Evolutionary conservation across 2,113 vertebrate species (phyloP), one percentile per base, ranked within the genome.

Genomic region (Leucopternis melanops): DNA sequence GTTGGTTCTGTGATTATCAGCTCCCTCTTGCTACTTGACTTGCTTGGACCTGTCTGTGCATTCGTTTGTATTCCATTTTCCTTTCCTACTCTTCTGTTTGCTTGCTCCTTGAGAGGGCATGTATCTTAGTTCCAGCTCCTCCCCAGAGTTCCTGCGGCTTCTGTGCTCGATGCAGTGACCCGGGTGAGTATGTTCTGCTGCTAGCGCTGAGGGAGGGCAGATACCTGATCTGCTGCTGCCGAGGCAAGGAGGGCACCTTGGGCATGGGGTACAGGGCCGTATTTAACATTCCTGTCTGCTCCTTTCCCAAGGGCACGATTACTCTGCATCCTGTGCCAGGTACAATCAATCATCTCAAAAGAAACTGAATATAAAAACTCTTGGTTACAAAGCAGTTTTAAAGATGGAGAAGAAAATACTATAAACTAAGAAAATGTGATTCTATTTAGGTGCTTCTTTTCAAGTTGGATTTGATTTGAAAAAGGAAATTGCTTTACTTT

Each of bases 151-250:
- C 72, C 47, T 5, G 36, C 4, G 54, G 69, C 44, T 17, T 6
- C 58, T 32, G 62, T 20, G 88, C 86, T 42, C 6, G 20, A 29
- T 2, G 2, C 88, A 22, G 49, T 1, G 16, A 94, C 19, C 12
- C 2, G 65, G 86, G 87, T 87, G 94, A 94, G 92, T 45, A n/a
- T 10, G 5, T 47, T 11, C 13, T 15, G 36, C 67, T 25, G 61
- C 45, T 5, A 16, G 66, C 11, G 54, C 1, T 2, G 31, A 3
- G 58, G 38, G 18, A 42, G 66, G 44, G 57, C 86, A 38, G 73
- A 11, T 45, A 9, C 29, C 40, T 2, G 6, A 11, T 6, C 38
- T 34, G 5, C n/a, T 1, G 0, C 88, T 77, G 81, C 50, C 7
- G 14, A 26, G 62, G 49, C 36, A 10, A 13, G 45, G 11, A 26